These are phyloP conservation scores for Threskiornis aethiopicus DNA, from an alignment of 2,797 vertebrate species.

Conservation along the genomic window DNA sequence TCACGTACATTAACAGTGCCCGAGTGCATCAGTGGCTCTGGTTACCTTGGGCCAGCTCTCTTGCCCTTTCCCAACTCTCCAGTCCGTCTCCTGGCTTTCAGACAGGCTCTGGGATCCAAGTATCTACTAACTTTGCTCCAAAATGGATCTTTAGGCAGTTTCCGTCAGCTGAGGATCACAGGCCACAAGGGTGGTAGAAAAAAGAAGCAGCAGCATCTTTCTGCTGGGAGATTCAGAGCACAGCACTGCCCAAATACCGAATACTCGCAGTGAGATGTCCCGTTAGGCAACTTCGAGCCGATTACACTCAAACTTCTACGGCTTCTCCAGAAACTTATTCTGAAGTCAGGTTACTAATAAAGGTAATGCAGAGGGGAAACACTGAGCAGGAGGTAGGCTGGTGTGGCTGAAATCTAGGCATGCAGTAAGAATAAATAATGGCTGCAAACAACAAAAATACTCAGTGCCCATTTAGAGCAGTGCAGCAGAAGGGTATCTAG, in stretches of 20 bases:
- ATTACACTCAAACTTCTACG: neutral
- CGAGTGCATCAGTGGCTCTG: neutral
- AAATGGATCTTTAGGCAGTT: neutral
- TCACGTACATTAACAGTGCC: fast-evolving
- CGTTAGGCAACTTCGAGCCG: neutral
- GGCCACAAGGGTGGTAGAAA: neutral
- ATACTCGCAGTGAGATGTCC: neutral
- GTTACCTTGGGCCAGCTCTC: neutral
- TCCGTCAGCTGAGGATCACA: neutral
- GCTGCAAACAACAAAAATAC: neutral
- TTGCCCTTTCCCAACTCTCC: neutral
- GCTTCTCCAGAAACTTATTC: neutral
- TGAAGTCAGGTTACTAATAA: neutral
- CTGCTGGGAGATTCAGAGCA: neutral
- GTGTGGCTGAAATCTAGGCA: neutral
- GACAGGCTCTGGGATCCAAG: neutral
- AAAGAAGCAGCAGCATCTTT: neutral
- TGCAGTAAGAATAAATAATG: neutral
- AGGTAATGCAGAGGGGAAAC: neutral
- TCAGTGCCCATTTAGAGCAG: neutral
- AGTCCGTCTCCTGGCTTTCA: fast-evolving
- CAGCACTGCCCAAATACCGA: neutral
- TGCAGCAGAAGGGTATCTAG: neutral
- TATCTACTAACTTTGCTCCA: neutral
- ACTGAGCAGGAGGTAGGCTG: neutral